These are phyloP conservation scores for Mycteria americana DNA, from an alignment of 2,797 vertebrate species.

Conservation along the genomic window DNA sequence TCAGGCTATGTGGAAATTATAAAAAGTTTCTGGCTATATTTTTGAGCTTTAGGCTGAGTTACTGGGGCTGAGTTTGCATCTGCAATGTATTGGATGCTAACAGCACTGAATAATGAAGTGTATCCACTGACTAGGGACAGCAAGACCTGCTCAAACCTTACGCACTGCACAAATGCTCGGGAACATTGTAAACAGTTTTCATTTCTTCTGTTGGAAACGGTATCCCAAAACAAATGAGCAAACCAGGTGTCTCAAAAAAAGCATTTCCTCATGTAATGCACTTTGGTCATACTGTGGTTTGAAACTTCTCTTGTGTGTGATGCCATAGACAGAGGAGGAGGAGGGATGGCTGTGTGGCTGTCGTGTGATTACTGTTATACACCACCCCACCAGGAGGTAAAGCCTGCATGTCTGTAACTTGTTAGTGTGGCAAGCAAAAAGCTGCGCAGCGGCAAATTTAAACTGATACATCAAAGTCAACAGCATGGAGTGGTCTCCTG, in stretches of 20 bases:
- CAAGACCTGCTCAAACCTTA: not conserved
- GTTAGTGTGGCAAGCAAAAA: not conserved
- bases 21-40: not conserved
- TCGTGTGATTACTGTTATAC: not conserved
- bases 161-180: not conserved
- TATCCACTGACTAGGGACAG: not conserved
- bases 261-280: not conserved
- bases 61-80: not conserved
- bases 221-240: not conserved
- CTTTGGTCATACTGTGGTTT: not conserved
- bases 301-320: not conserved
- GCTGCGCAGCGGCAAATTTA: not conserved
- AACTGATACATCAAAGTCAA: not conserved
- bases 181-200: not conserved
- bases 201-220: not conserved
- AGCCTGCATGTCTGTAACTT: not conserved
- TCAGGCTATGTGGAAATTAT: not conserved
- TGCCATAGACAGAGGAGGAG: not conserved
- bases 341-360: not conserved
- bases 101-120: not conserved
- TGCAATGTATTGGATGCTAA: not conserved
- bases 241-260: not conserved
- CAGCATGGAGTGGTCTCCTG: not conserved
- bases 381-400: not conserved
- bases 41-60: not conserved